Percentiles rank a stretch among this genome's conserved stretches.
Evolutionary conservation across 1,140 invertebrate species (phyloP).

Genomic region (Hyposmocoma kahamanoa): DNA sequence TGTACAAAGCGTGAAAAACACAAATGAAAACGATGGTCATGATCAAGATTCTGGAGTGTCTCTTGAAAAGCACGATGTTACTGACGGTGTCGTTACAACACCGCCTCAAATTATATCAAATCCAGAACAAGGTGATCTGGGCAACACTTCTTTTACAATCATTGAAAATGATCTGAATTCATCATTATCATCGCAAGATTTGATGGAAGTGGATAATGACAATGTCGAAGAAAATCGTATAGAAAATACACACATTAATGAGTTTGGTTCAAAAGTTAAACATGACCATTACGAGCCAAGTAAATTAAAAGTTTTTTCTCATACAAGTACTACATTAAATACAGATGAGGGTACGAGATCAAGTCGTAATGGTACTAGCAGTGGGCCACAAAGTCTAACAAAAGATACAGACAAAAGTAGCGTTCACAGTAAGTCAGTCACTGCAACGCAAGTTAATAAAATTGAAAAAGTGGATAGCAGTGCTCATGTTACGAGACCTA

Average conservation of each 20-base stretch:
- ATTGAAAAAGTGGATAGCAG: not conserved
- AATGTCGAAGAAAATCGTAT: not conserved
- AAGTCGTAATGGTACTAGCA: not conserved
- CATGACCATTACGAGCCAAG: not conserved
- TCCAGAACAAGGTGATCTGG: slow-evolving; percentile 10
- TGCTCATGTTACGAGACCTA: slow-evolving; percentile 66
- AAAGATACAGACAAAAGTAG: not conserved
- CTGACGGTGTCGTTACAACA: not conserved
- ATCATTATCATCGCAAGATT: slow-evolving; percentile 21
- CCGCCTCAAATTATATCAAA: not conserved
- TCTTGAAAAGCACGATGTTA: not conserved
- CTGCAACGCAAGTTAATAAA: not conserved
- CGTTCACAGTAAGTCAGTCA: not conserved
- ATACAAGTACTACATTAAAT: not conserved
- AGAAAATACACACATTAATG: not conserved
- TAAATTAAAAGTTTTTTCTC: not conserved
- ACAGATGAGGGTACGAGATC: not conserved
- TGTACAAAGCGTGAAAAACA: not conserved
- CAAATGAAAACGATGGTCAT: not conserved
- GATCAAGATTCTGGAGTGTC: not conserved
- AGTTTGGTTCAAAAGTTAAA: not conserved
- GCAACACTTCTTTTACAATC: slow-evolving; percentile 21
- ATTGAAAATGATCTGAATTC: slow-evolving; percentile 26
- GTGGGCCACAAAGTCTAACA: not conserved
- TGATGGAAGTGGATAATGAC: slow-evolving; percentile 13